Base-by-base conservation (phyloP, 2,888 invertebrate genomes). In the Hirudinaria manillensis region DNA sequence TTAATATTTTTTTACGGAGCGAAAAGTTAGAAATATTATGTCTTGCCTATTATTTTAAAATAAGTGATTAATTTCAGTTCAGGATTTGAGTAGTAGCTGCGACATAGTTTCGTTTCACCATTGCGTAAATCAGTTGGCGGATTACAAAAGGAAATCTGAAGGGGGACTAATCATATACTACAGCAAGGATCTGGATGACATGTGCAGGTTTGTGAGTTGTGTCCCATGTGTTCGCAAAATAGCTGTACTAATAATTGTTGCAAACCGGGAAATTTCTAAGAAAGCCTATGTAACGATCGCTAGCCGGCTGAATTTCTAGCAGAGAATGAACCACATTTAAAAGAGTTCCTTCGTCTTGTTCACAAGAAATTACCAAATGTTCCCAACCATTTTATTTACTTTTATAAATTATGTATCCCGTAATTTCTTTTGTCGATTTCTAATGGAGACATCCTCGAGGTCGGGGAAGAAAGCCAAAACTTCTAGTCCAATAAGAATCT, bases 71-170 rank as follows among this genome's bases (percentile, higher is more conserved):
- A 16, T 45, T 45, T 45, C 73, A 73, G 73, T 65, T 65, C 73
- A 73, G 61, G 73, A 61, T n/a, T 61, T 73, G 73, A 73, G 55
- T 24, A 73, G 73, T 38, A 73, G 55, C 32, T 73, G 73, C 65
- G 73, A 73, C 55, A 65, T 56, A 24, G 56, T 73, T 6, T 36
- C 73, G 19, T 73, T 73, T 27, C 56, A 73, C 7, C 65, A 32
- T 21, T 73, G 73, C 34, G 56, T 73, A n/a, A 65, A 73, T 36
- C 73, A 73, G 24, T 45, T 73, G 10, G n/a, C 61, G 7, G 73
- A 73, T n/a, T 73, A 56, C 56, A 73, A 65, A 73, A 32, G 73
- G 19, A 73, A 65, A 55, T 73, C 73, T 21, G 73, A 73, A 38
- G 73, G 73, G 10, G 73, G 73, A 36, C 73, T 73, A 1, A 16